Percentiles rank a stretch among this genome's conserved stretches.
These are phyloP conservation scores for Heliothis virescens DNA, from an alignment of 1,140 invertebrate species.

Conservation along the genomic window DNA sequence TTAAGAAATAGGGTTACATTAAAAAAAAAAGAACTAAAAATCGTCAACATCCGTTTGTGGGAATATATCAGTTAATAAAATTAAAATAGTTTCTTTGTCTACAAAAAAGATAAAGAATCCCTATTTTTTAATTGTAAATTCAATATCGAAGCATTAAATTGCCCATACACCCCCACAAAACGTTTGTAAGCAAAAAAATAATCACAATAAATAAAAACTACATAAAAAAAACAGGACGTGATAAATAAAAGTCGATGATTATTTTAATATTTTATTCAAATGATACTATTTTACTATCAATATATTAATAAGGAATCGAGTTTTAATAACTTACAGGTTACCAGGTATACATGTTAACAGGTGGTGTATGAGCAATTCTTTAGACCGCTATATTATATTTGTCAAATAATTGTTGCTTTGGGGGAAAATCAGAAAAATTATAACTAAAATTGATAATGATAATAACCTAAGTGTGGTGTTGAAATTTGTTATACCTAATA, in stretches of 20 bases:
- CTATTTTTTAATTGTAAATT: constrained; percentile 39
- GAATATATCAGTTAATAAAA: constrained; percentile 77
- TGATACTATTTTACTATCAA: constrained; percentile 75
- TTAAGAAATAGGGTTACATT: constrained; percentile 31
- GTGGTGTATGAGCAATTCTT: constrained; percentile 85
- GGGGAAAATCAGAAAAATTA: background rate
- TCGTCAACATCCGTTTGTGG: constrained; percentile 76
- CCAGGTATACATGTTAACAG: constrained; percentile 64
- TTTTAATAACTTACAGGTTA: constrained; percentile 70
- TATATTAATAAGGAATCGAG: constrained; percentile 67
- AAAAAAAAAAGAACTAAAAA: constrained; percentile 37
- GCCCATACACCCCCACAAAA: constrained; percentile 82
- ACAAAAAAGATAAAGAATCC: constrained; percentile 22
- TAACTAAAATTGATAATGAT: background rate
- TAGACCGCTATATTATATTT: constrained; percentile 44
- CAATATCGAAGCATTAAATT: constrained; percentile 56
- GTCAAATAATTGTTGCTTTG: constrained; percentile 7
- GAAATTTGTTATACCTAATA: background rate
- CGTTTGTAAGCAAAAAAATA: constrained; percentile 69
- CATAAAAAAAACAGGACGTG: constrained; percentile 77
- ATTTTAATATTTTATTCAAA: constrained; percentile 78
- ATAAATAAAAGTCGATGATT: constrained; percentile 80
- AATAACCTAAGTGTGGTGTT: background rate
- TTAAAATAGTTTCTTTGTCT: constrained; percentile 31
- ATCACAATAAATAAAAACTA: constrained; percentile 68